These are phyloP conservation scores for Capromys pilorides DNA, from an alignment of 2,797 vertebrate species.

Conservation along the genomic window DNA sequence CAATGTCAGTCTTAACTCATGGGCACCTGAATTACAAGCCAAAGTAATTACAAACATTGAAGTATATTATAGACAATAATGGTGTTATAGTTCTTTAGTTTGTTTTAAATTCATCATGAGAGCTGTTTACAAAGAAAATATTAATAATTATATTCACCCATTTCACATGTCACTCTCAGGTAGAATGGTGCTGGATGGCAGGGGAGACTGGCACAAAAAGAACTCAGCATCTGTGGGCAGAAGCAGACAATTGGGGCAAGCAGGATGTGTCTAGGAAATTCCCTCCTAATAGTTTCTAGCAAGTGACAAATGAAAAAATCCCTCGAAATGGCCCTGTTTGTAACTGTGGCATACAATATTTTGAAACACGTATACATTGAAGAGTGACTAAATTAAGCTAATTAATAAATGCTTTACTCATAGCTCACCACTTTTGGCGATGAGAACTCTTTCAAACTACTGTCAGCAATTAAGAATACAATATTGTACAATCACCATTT, in stretches of 20 bases:
- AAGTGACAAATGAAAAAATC: background rate
- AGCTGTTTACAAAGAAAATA: conserved; percentile 44
- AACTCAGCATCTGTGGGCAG: background rate
- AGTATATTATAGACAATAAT: background rate
- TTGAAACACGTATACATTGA: background rate
- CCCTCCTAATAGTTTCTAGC: background rate
- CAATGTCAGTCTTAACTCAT: background rate
- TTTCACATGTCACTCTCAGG: background rate
- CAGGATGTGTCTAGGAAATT: background rate
- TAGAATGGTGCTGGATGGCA: background rate
- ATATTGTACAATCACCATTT: background rate
- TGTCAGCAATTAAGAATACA: background rate
- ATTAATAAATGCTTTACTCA: background rate
- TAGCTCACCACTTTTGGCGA: background rate
- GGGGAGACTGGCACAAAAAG: background rate
- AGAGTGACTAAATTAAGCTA: background rate
- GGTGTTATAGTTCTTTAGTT: background rate
- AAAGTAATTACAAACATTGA: background rate
- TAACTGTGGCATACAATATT: background rate
- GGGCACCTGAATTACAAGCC: background rate
- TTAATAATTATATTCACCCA: background rate
- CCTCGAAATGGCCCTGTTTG: background rate
- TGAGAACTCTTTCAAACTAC: background rate
- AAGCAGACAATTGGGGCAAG: background rate
- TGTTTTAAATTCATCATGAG: background rate